Base-by-base conservation (phyloP, 1,140 invertebrate genomes). In the Maniola jurtina region DNA sequence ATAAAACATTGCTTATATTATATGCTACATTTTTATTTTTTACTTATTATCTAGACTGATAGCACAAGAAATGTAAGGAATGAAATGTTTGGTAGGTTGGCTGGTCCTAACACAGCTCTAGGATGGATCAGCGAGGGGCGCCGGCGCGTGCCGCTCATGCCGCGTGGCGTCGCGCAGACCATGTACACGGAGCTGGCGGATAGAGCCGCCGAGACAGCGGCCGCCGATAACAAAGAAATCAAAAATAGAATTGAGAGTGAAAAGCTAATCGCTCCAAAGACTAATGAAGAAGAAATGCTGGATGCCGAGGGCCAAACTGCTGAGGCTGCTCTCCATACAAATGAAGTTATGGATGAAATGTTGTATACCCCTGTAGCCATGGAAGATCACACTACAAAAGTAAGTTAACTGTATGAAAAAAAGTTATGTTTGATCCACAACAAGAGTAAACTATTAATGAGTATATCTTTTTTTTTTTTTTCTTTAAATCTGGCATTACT, bases 81-180 rank as follows among this genome's bases (percentile, higher is more conserved):
- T 50, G 15, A 50, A 50, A 50, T 50, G 9, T 50, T 50, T 55
- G 7, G 2, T 81, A 97, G 96, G 80, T 93, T 97, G 81, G 93
- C 93, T 82, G 96, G 96, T 10, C 94, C 95, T 63, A 96, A 96
- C 82, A 95, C 94, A 68, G 93, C 93, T 56, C 93, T 95, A 75
- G 96, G 96, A 88, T 98, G 97, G 97, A 93, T 95, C 64, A 93
- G 95, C 68, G 97, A 98, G 91, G 97, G 97, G 25, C 91, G 96
- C 35, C 92, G 97, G 76, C 88, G 94, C 50, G 94, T 97, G 70
- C 96, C 97, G 10, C 88, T 98, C 40, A 92, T 98, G 86, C 95
- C 96, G 6, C 92, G 97, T 69, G 93, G 96, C 15, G 94, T 95
- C 63, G 95, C 96, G 35, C 95, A 96, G 77, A 97, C 96, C 5